Evolutionary conservation across 1,140 invertebrate species (phyloP), one percentile per base, ranked within the genome.

Genomic region (Orussus abietinus): DNA sequence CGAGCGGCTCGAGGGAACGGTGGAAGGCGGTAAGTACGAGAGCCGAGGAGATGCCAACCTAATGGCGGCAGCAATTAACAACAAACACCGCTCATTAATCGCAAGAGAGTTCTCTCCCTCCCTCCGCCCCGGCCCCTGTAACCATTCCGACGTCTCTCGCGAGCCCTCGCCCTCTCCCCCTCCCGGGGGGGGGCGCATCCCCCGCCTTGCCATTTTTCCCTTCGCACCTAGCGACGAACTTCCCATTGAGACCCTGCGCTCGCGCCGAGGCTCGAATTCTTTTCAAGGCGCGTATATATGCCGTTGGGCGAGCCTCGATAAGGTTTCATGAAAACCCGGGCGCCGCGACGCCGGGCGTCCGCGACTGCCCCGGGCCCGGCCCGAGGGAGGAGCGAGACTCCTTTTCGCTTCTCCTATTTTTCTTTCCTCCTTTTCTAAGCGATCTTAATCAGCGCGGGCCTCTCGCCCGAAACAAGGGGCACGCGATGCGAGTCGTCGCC

Each of bases 51-150:
- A 69, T 70, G 66, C 54, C 63, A 71, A 74, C 68, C 59, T 73
- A 73, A 73, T 72, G 70, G 66, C 62, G 66, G 59, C 58, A 69
- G 71, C 69, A 74, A 72, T 72, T 73, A 73, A 73, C 69, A 69
- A 72, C 70, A 74, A 74, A 71, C 69, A 72, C 66, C 63, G 68
- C 66, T 74, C 71, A 70, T 74, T 74, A 74, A 74, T 72, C 63
- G 69, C 62, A 51, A 56, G 53, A 61, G 57, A 52, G 54, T 61
- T 49, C 50, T 59, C 53, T 35, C 35, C 7, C 42, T 33, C 29
- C 36, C 31, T 32, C 32, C 33, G 38, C 31, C 45, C 50, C 35
- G 42, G 33, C 34, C 33, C 42, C n/a, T n/a, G 17, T 38, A 42
- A 33, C 47, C 38, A 21, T 37, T 22, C 18, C 30, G 15, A 26